Percentiles rank a stretch among this genome's conserved stretches.
phyloP scores from a whole-genome alignment of 2,797 vertebrate genomes.

The Podarcis siculus region DNA sequence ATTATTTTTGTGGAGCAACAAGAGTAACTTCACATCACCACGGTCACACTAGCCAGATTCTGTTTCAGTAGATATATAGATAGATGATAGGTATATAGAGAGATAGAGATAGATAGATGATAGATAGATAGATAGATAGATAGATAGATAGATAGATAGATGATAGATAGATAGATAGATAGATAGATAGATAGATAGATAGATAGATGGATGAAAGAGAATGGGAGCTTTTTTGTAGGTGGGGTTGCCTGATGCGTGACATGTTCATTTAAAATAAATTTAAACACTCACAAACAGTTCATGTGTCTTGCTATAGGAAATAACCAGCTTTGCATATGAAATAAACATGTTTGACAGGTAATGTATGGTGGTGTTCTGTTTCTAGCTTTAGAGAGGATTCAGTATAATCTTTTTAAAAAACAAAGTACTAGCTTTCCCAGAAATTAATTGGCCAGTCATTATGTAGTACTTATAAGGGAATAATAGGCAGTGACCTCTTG shows the following conservation, averaged over 20 bases:
- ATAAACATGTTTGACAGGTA: neutral
- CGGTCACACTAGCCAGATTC: neutral
- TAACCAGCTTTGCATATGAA: neutral
- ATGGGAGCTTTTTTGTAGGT: neutral
- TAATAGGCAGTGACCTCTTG: neutral
- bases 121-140: too few relatives aligned
- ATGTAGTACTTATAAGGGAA: neutral
- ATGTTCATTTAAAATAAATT: neutral
- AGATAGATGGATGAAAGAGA: neutral
- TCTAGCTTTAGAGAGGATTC: neutral
- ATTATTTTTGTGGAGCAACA: neutral
- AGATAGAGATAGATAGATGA: too few relatives aligned
- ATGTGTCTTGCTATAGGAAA: neutral
- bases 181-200: too few relatives aligned
- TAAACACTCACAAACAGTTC: neutral
- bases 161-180: too few relatives aligned
- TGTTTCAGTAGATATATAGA: too few relatives aligned
- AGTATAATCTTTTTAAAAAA: neutral
- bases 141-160: too few relatives aligned
- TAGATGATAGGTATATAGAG: too few relatives aligned
- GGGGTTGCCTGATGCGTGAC: neutral
- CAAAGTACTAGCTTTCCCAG: neutral
- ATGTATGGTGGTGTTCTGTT: neutral
- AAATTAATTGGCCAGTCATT: slow-evolving; percentile 1
- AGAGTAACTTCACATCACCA: too few relatives aligned